Base-by-base conservation (phyloP, 2,797 vertebrate genomes). In the Chromobotia macracanthus region DNA sequence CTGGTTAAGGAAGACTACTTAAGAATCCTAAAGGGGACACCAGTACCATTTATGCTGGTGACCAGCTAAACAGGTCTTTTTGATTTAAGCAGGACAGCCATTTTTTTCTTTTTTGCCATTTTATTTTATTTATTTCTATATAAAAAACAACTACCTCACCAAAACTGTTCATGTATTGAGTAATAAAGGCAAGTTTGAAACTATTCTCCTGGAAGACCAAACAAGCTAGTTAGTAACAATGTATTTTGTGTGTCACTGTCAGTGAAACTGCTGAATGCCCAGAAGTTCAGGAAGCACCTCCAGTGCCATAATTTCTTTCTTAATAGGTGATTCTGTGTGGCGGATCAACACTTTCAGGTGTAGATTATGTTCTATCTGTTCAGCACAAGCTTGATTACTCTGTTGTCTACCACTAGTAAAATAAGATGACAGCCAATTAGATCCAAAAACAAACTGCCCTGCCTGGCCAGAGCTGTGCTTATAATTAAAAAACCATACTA, bases 401-500 rank as follows among this genome's bases (percentile, higher is more conserved):
- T 55, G 41, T 64, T 48, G 38, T 73, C 60, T 71, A 44, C 53
- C 35, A 10, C 60, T 61, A 51, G 23, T 50, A 73, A 50, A 68
- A 80, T 60, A 68, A 78, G 64, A 63, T 73, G 67, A 82, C 64
- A 79, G 38, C 70, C 75, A 65, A 61, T 75, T 82, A 72, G 23
- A 53, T 41, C 53, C 7, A n/a, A 74, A 68, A 70, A 58, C 70
- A 65, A 50, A 68, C 61, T 38, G 48, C 55, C 46, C 58, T 79
- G 71, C 65, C 56, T 61, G 25, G 67, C 46, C 15, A 21, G 53
- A 23, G 25, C 41, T 38, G 63, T 25, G 60, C 61, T 79, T 63
- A 79, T 80, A 80, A 82, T 82, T 86, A 84, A 77, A 75, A 46
- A 75, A 48, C 28, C 58, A 70, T 66, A 60, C 56, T 48, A 51